Percentiles rank a stretch among this genome's conserved stretches.
Evolutionary conservation across 2,888 invertebrate genomes (phyloP).

Genomic region (Cerceris ruficornis): DNA sequence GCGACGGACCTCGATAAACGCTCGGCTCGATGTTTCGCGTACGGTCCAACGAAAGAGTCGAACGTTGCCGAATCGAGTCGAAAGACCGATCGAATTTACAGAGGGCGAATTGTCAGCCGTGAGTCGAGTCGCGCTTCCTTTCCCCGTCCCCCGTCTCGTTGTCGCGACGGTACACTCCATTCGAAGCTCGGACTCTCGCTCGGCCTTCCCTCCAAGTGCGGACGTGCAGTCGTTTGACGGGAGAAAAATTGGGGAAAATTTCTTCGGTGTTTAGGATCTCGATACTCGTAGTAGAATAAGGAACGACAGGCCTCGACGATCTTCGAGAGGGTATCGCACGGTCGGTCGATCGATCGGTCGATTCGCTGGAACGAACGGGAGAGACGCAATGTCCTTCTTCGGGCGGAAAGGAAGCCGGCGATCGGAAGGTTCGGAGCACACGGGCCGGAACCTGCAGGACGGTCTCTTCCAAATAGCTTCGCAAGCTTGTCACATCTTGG

Average conservation of each 20-base stretch:
- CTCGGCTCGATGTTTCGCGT: too few relatives aligned
- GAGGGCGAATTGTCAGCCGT: too few relatives aligned
- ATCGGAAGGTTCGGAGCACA: slow-evolving; percentile 57
- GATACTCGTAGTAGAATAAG: too few relatives aligned
- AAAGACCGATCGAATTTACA: too few relatives aligned
- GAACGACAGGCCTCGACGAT: too few relatives aligned
- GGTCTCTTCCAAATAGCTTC: slow-evolving; percentile 91
- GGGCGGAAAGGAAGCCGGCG: slow-evolving; percentile 71
- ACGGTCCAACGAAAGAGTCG: too few relatives aligned
- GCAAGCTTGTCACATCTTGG: slow-evolving; percentile 89
- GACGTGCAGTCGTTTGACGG: too few relatives aligned
- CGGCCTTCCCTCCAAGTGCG: too few relatives aligned
- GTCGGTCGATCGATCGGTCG: neutral
- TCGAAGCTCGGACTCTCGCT: neutral
- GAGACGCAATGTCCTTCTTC: slow-evolving; percentile 75
- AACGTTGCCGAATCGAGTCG: too few relatives aligned
- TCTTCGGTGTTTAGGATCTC: too few relatives aligned
- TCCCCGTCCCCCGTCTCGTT: neutral
- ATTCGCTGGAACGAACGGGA: slow-evolving; percentile 15
- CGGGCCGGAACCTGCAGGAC: slow-evolving; percentile 86
- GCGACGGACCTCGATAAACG: too few relatives aligned
- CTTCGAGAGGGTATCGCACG: neutral
- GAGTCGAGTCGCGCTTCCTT: neutral
- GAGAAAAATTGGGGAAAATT: too few relatives aligned
- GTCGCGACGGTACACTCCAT: neutral